Base-by-base conservation (phyloP, 2,888 invertebrate species). In the Zelleria hepariella region DNA sequence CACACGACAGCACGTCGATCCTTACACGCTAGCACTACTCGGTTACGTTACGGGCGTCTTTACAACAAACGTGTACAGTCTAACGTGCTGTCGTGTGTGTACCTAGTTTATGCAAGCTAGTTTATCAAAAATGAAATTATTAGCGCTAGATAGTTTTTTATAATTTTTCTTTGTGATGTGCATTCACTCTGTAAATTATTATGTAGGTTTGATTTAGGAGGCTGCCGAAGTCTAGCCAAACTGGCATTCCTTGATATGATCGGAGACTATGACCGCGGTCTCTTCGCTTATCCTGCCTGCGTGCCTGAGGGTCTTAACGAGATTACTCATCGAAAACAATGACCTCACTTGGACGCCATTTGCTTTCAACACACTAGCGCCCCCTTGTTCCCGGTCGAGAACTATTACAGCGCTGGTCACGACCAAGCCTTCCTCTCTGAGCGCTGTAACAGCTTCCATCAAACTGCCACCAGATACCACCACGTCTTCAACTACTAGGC, bases 381-480 rank as follows among this genome's bases (percentile, higher is more conserved):
- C 99, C 64, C 98, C 98, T 87, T 98, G 98, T 75, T 97, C 94
- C 27, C 99, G 90, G 70, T 99, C 95, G n/a, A 99, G 91, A 64
- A 99, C 91, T 59, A 98, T 94, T 18, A 98, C 91, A 0, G 95
- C 95, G 74, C 97, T 93, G 0, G 89, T 92, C 0, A 96, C 94
- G n/a, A 75, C 58, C 60, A 93, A 86, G 1, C 93, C 93, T 72
- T 92, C 93, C 20, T 80, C 82, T 60, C 90, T 87, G 56, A 95
- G 80, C 73, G 93, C 95, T 58, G 90, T 84, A 24, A 94, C 94
- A 0, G 98, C 98, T 83, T 99, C 98, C 62, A 97, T 75, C 59
- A 99, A 92, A 74, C 98, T 98, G 59, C 95, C 94, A 23, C 99
- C 99, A 73, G 96, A 97, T 55, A 95, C 95, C 63, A 96, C 93